Conservation (phyloP, 2,888 invertebrate genomes). For the Dione vanillae region DNA sequence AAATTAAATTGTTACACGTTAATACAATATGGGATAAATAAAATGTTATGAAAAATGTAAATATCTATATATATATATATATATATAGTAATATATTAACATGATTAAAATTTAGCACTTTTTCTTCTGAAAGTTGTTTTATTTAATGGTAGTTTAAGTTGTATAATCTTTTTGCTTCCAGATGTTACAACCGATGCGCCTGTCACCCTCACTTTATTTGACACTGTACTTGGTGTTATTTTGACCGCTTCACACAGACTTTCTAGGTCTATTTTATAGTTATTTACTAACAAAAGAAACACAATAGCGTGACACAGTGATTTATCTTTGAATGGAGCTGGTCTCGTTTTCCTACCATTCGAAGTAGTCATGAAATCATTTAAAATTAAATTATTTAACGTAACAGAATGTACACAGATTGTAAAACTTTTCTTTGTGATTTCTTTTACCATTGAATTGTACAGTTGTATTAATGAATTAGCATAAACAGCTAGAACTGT, state of each 20-base stretch:
- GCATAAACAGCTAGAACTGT: conserved; percentile 66
- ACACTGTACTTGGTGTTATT: conserved; percentile 56
- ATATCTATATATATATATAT: not conserved
- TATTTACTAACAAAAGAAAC: conserved; percentile 66
- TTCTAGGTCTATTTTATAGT: conserved; percentile 66
- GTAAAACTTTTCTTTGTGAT: conserved; percentile 61
- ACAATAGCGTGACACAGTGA: conserved; percentile 70
- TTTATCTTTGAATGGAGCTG: conserved; percentile 69
- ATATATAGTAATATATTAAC: conserved; percentile 13
- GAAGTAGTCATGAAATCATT: conserved; percentile 58
- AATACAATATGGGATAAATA: not conserved
- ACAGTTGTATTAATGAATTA: conserved; percentile 59
- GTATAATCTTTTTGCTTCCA: conserved; percentile 60
- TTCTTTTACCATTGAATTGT: conserved; percentile 54
- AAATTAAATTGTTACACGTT: not conserved
- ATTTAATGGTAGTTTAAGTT: conserved; percentile 67
- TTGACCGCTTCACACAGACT: conserved; percentile 62
- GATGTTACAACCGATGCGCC: conserved; percentile 60
- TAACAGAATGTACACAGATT: conserved; percentile 59
- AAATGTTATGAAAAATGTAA: conserved; percentile 13
- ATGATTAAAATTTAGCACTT: conserved; percentile 62
- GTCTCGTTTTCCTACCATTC: conserved; percentile 58
- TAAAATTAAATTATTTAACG: conserved; percentile 65
- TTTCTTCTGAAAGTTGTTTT: conserved; percentile 57
- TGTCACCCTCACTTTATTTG: conserved; percentile 61